Base-by-base conservation (phyloP, 2,113 vertebrate genomes). In the Cyanistes caeruleus region DNA sequence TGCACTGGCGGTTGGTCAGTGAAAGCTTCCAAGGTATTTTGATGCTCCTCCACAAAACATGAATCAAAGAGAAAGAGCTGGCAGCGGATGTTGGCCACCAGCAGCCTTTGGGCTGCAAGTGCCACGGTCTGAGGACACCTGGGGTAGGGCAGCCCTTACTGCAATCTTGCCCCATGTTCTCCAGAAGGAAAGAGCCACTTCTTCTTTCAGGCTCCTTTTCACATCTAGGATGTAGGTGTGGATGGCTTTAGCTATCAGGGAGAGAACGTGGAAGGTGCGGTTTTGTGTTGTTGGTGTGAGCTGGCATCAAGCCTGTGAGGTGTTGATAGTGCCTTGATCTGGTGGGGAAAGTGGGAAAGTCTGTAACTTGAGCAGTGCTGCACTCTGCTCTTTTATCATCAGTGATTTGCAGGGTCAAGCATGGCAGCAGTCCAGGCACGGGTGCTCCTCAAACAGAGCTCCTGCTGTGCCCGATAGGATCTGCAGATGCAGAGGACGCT, bases 221-320 rank as follows among this genome's bases (percentile, higher is more conserved):
- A 2, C 0, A 0, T 4, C 43, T 13, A 1, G 16, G 41, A 5
- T 0, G 3, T 22, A 20, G 59, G 4, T 5, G 10, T 19, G 56
- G 44, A 3, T 62, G 44, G 43, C 33, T 65, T 46, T 30, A 12
- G 33, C 41, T 75, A 39, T 8, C 60, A 41, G 35, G 25, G 48
- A 63, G 37, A 77, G 43, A 28, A 1, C 5, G 3, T 58, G 49
- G 37, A 48, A 65, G 22, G 69, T 3, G 44, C 48, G 11, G 53
- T 19, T 44, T 35, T 5, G 2, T 0, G 0, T 33, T 49, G 35
- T 65, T 46, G 51, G 31, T 27, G 15, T 3, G 69, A 74, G 39
- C 39, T 43, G 78, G 46, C 21, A 15, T 53, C 0, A 19, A 11
- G 53, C 39, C 75, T 75, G 89, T 0, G 0, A 65, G 52, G 30